A percentile compares a stretch with the other conserved stretches of the same genome.
Conservation (phyloP, 2,888 invertebrate species). For the Nephrocerus scutellatus region DNA sequence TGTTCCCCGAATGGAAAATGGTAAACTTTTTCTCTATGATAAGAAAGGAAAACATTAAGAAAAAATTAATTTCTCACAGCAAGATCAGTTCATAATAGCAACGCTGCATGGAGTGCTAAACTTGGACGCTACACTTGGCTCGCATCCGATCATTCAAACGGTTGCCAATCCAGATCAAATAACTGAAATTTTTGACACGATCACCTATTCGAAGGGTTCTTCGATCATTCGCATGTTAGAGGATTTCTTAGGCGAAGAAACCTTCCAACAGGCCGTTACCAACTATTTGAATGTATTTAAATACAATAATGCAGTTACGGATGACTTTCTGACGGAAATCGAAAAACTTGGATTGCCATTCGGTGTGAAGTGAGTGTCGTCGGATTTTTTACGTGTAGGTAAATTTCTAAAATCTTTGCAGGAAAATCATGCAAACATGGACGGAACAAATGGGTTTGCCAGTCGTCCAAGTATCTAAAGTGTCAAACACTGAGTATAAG, state of each 20-base stretch:
- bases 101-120: conserved; percentile 66
- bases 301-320: conserved; percentile 73
- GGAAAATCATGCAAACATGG: conserved; percentile 78
- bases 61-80: conserved; percentile 49
- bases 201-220: conserved; percentile 88
- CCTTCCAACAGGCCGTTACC: conserved; percentile 67
- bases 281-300: conserved; percentile 66
- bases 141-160: conserved; percentile 83
- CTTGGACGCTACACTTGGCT: conserved; percentile 71
- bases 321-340: conserved; percentile 58
- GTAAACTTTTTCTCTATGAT: conserved; percentile 43
- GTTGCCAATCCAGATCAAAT: conserved; percentile 86
- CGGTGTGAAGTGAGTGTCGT: conserved; percentile 41
- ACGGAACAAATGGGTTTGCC: conserved; percentile 86
- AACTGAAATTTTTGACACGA: conserved; percentile 82
- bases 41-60: neutral
- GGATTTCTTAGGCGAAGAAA: conserved; percentile 60
- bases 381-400: neutral
- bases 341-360: conserved; percentile 52
- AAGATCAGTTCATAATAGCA: conserved; percentile 67
- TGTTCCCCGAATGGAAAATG: conserved; percentile 74
- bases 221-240: conserved; percentile 85
- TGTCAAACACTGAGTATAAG: conserved; percentile 51
- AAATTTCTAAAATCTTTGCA: conserved; percentile 26
- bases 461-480: conserved; percentile 56